Percentiles rank a stretch among this genome's conserved stretches.
Conservation (phyloP, 2,797 vertebrate genomes). For the Mastacembelus armatus region DNA sequence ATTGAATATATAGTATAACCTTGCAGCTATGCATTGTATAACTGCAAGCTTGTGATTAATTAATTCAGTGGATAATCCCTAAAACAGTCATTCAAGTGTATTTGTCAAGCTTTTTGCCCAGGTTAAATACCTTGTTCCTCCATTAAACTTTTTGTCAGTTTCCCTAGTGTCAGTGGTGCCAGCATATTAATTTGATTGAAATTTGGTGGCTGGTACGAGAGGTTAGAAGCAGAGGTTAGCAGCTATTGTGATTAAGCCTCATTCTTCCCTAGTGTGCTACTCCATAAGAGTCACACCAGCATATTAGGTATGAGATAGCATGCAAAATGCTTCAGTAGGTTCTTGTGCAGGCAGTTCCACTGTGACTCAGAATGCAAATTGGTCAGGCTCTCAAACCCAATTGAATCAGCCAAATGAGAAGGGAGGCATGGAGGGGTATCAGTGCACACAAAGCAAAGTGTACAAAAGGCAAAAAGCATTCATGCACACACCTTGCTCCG, state of each 20-base stretch:
- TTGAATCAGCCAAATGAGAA: slow-evolving; percentile 44
- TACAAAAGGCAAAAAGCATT: slow-evolving; percentile 18
- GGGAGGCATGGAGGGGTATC: not conserved
- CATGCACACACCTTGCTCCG: slow-evolving; percentile 15
- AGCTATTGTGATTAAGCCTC: slow-evolving; percentile 56
- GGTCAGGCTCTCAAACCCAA: slow-evolving; percentile 42
- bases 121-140: slow-evolving; percentile 66
- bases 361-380: slow-evolving; percentile 59
- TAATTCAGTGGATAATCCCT: slow-evolving; percentile 37
- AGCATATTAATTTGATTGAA: slow-evolving; percentile 65
- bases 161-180: slow-evolving; percentile 31
- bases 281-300: slow-evolving; percentile 34
- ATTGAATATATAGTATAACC: too few relatives aligned
- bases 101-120: slow-evolving; percentile 39
- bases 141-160: slow-evolving; percentile 67
- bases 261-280: slow-evolving; percentile 40
- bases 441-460: slow-evolving; percentile 10
- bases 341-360: slow-evolving; percentile 43
- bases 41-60: too few relatives aligned
- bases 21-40: too few relatives aligned
- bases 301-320: slow-evolving; percentile 43
- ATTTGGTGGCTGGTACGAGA: slow-evolving; percentile 39
- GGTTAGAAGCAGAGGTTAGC: slow-evolving; percentile 51
- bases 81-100: slow-evolving; percentile 29
- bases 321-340: slow-evolving; percentile 59